Evolutionary conservation across 2,797 vertebrate species (phyloP).

Genomic region (Distichodus sexfasciatus): DNA sequence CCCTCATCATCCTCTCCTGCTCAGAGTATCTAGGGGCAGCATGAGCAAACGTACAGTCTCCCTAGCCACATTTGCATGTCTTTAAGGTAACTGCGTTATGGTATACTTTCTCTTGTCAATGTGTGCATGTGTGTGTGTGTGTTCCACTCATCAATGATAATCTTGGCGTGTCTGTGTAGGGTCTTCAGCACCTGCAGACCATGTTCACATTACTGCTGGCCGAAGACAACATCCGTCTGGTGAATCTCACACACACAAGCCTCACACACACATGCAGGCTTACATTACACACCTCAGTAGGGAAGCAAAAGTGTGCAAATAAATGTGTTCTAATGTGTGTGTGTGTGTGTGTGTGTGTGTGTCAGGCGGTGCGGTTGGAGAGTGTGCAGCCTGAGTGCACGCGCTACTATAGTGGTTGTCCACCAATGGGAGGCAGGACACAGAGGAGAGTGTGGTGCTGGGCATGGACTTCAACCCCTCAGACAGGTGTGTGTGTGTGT

Average conservation of each 20-base stretch:
- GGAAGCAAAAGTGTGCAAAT: no score
- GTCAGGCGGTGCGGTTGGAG: slow-evolving; percentile 93
- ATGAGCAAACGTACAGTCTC: no score
- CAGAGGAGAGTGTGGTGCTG: slow-evolving; percentile 94
- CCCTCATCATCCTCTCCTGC: slow-evolving; percentile 77
- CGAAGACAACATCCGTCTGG: slow-evolving; percentile 96
- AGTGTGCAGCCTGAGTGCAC: slow-evolving; percentile 89
- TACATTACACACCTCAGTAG: background rate
- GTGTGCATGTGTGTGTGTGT: background rate
- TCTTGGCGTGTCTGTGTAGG: slow-evolving; percentile 66
- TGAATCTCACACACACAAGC: slow-evolving; percentile 64
- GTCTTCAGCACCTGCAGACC: slow-evolving; percentile 95
- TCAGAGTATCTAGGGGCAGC: no score
- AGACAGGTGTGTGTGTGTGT: slow-evolving; percentile 78
- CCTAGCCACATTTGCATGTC: no score
- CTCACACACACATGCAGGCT: background rate
- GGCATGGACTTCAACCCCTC: slow-evolving; percentile 94
- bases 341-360: background rate
- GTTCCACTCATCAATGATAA: background rate
- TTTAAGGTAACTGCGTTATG: no score
- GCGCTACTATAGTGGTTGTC: slow-evolving; percentile 98
- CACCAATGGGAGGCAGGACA: slow-evolving; percentile 94
- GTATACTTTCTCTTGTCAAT: background rate
- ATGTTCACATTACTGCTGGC: slow-evolving; percentile 96
- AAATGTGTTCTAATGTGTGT: background rate